Percentiles rank a stretch among this genome's conserved stretches.
Conservation (phyloP, 2,888 invertebrate genomes). For the Andricus curvator region DNA sequence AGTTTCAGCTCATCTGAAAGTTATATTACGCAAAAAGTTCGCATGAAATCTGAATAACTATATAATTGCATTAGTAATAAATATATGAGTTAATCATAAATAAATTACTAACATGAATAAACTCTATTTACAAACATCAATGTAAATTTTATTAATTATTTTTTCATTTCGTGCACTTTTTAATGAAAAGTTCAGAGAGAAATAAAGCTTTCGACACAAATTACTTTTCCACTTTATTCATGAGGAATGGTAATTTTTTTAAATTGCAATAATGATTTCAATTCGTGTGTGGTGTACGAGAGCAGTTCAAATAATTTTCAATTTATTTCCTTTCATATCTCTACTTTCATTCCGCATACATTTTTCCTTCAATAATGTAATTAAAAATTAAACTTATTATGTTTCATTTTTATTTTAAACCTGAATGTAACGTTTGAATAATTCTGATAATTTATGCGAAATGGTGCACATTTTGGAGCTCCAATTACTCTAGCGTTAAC, state of each 20-base stretch:
- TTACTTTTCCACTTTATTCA: background rate
- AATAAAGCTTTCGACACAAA: background rate
- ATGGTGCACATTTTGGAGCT: constrained; percentile 18
- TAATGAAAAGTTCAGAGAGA: background rate
- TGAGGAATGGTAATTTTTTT: background rate
- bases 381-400: background rate
- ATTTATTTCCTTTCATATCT: background rate
- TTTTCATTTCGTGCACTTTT: too few relatives aligned
- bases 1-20: background rate
- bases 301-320: background rate
- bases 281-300: constrained; percentile 3
- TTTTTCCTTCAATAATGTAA: too few relatives aligned
- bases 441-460: constrained; percentile 17
- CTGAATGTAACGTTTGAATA: constrained; percentile 1
- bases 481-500: constrained; percentile 34
- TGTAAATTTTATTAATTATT: too few relatives aligned
- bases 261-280: background rate
- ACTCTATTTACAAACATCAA: too few relatives aligned
- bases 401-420: background rate
- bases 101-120: too few relatives aligned
- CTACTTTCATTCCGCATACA: too few relatives aligned
- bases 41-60: background rate
- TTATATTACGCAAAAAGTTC: background rate
- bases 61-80: background rate
- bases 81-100: too few relatives aligned